phyloP scores from a whole-genome alignment of 2,888 invertebrate genomes.

The Linyphia triangularis region DNA sequence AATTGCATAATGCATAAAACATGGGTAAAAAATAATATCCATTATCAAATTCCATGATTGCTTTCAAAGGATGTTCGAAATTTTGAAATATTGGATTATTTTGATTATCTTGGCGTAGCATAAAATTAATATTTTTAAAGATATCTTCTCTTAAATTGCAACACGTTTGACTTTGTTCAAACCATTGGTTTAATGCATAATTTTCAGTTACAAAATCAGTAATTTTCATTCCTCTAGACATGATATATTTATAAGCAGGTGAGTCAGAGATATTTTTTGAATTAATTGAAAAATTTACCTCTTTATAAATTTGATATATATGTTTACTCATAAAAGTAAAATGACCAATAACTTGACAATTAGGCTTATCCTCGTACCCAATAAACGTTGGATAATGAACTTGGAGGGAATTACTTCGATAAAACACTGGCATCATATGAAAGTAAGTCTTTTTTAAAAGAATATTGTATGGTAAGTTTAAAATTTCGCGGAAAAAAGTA shows the following conservation, averaged over 20 bases:
- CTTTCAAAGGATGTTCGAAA: conserved; percentile 4
- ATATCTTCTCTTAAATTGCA: neutral
- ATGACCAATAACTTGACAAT: neutral
- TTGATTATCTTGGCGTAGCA: neutral
- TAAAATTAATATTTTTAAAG: neutral
- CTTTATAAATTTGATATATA: conserved; percentile 5
- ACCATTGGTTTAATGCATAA: conserved; percentile 1
- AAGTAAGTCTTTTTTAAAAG: neutral
- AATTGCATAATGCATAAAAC: conserved; percentile 11
- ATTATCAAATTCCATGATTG: conserved; percentile 13
- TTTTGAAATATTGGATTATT: neutral
- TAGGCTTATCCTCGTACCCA: neutral
- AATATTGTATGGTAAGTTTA: neutral
- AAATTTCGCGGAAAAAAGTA: neutral
- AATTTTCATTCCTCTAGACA: neutral
- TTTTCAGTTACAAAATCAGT: neutral
- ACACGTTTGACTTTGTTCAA: neutral
- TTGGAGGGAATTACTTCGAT: neutral
- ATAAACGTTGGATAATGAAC: neutral
- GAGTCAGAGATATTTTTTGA: neutral
- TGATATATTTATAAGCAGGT: neutral
- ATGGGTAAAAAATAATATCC: conserved; percentile 3
- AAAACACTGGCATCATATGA: neutral
- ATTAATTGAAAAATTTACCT: neutral
- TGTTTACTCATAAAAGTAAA: neutral